Evolutionary conservation across 1,140 invertebrate genomes (phyloP), one percentile per base, ranked within the genome.

Genomic region (Thalassaphorura encarpata): DNA sequence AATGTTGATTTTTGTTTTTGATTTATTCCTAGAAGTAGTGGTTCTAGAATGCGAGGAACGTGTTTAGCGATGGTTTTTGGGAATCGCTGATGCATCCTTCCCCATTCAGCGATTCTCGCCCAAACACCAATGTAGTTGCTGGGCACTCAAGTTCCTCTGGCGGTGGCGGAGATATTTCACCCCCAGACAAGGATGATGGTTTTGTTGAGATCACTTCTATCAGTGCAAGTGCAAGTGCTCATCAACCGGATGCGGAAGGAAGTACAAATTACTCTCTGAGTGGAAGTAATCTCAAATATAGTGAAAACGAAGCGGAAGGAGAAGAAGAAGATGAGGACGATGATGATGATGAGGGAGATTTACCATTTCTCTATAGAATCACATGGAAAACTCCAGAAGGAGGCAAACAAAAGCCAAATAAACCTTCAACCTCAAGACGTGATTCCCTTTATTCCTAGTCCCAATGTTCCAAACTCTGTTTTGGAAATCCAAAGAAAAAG

Each of bases 51-150:
- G 57, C 57, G 57, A 59, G 52, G 52, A 59, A 26, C 57, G 57
- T 6, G 57, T 59, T 59, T 59, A 59, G 57, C 57, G 47, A 49
- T 21, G 52, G 57, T 52, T 59, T 49, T 28, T 59, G 51, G 57
- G 52, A 31, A 39, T 49, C 43, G 54, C 33, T 48, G 24, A 56
- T 56, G 43, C 43, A 47, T 33, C n/a, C 2, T 8, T 31, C 5
- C 43, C 23, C 43, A 33, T 29, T 31, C 6, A 48, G 11, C 5
- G 11, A 48, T 8, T 8, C 13, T 18, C 11, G 18, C 23, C 8
- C 5, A 13, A 16, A 8, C 4, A 8, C 21, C 8, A 8, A 4
- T 8, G 27, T 11, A 48, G 26, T 29, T 6, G 19, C 23, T 23
- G 15, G 13, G 21, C 46, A 13, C 27, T 31, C 29, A 11, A 11